Conservation (phyloP, 2,888 invertebrate genomes). For the Drosophila meridiana region DNA sequence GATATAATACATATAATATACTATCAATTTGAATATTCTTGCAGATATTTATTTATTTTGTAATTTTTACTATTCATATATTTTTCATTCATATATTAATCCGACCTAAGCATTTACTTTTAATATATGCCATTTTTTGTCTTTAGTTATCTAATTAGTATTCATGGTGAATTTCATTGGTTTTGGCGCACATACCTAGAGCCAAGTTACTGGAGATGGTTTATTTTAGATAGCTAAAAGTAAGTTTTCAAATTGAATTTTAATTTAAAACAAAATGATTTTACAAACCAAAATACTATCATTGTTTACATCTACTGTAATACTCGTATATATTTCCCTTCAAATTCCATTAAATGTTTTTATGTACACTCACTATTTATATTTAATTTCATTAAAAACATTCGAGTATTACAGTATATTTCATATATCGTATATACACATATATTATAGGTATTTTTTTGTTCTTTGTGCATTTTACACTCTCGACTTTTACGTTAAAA, state of each 20-base stretch:
- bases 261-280: neutral
- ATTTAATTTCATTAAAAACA: too few relatives aligned
- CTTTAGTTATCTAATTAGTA: neutral
- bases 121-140: neutral
- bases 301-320: too few relatives aligned
- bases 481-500: too few relatives aligned
- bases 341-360: too few relatives aligned
- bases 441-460: neutral
- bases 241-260: neutral
- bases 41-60: too few relatives aligned
- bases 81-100: neutral
- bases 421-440: neutral
- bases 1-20: too few relatives aligned
- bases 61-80: neutral
- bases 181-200: neutral
- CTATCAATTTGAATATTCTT: too few relatives aligned
- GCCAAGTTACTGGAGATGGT: neutral
- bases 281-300: too few relatives aligned
- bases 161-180: neutral
- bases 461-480: too few relatives aligned
- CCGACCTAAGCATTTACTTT: neutral
- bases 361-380: too few relatives aligned
- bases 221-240: neutral
- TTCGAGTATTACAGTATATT: too few relatives aligned
- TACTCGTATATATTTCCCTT: neutral